Evolutionary conservation across 1,140 invertebrate genomes (phyloP).

Genomic region (Bombus confusus): DNA sequence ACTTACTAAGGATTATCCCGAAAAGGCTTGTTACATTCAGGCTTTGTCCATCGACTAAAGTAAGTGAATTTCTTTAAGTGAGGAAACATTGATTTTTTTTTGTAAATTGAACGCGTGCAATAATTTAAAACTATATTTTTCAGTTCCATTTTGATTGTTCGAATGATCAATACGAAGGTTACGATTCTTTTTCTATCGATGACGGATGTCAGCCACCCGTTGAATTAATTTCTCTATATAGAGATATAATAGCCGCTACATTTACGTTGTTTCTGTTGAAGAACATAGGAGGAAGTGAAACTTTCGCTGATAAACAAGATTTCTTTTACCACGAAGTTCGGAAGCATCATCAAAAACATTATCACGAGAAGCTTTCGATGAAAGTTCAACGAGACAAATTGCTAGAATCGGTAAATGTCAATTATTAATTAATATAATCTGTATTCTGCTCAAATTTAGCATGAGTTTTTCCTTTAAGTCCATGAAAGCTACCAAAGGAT

Average conservation of each 20-base stretch:
- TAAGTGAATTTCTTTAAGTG: conserved; percentile 72
- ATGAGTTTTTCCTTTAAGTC: conserved; percentile 80
- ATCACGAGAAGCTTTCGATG: conserved; percentile 92
- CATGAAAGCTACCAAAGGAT: conserved; percentile 92
- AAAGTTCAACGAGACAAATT: conserved; percentile 92
- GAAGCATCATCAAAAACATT: conserved; percentile 92
- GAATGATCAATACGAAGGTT: conserved; percentile 81
- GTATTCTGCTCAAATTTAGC: not conserved
- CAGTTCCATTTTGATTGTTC: conserved; percentile 85
- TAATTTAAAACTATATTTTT: conserved; percentile 68
- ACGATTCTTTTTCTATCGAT: conserved; percentile 89
- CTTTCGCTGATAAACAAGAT: conserved; percentile 97
- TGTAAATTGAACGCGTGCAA: not conserved
- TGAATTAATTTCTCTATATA: conserved; percentile 90
- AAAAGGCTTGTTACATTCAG: conserved; percentile 96
- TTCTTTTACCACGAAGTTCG: conserved; percentile 97
- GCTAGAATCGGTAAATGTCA: conserved; percentile 87
- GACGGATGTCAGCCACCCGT: conserved; percentile 95
- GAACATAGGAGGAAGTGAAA: conserved; percentile 97
- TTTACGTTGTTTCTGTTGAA: conserved; percentile 96
- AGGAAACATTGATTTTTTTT: not conserved
- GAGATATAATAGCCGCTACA: conserved; percentile 95
- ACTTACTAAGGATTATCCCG: conserved; percentile 95
- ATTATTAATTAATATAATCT: not conserved
- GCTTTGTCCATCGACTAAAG: conserved; percentile 95